Conservation (phyloP, 2,888 invertebrate genomes). For the Acronicta psi region DNA sequence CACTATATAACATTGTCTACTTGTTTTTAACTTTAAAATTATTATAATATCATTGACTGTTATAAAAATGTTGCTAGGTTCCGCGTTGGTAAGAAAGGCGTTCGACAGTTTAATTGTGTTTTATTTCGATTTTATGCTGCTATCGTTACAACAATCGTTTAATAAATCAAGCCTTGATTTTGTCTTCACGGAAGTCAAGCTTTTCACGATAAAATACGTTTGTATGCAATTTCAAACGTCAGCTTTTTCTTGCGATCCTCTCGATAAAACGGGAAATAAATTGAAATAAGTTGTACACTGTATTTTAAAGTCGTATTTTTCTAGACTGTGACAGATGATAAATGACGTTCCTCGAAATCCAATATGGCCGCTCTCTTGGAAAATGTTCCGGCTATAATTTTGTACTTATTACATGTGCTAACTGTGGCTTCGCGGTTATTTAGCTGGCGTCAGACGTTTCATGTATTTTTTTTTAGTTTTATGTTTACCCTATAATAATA, state of each 20-base stretch:
- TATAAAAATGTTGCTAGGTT: too few relatives aligned
- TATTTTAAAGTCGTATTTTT: conserved; percentile 42
- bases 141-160: not conserved
- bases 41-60: too few relatives aligned
- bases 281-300: conserved; percentile 42
- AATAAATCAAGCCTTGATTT: not conserved
- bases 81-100: too few relatives aligned
- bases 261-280: conserved; percentile 35
- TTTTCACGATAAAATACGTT: conserved; percentile 19
- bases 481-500: too few relatives aligned
- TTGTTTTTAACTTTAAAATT: too few relatives aligned
- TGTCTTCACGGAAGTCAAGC: not conserved
- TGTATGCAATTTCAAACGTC: conserved; percentile 41
- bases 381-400: not conserved
- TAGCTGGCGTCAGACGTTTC: too few relatives aligned
- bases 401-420: not conserved
- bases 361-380: conserved; percentile 28
- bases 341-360: conserved; percentile 37
- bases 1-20: too few relatives aligned
- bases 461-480: not conserved
- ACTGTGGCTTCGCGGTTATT: too few relatives aligned
- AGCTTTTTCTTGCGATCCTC: conserved; percentile 26
- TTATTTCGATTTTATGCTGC: too few relatives aligned
- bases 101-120: too few relatives aligned
- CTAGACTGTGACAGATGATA: conserved; percentile 38